Base-by-base conservation (phyloP, 2,797 vertebrate species). In the Urocyon cinereoargenteus region DNA sequence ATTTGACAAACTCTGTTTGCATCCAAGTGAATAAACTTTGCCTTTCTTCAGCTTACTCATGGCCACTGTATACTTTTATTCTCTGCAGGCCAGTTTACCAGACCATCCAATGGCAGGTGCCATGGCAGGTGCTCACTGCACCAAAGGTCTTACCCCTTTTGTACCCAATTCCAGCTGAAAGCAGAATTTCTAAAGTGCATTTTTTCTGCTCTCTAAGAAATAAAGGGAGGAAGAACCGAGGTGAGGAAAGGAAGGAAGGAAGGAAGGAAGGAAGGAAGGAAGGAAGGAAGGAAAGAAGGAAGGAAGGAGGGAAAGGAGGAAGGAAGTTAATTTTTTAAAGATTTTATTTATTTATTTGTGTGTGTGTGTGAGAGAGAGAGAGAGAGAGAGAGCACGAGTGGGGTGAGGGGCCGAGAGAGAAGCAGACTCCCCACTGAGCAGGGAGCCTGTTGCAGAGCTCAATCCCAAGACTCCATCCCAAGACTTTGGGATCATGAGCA, bases 151-250 rank as follows among this genome's bases (percentile, higher is more conserved):
- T 45, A 15, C 16, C 31, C 24, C 6, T 75, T 68, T 64, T 1
- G 8, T 2, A 31, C 8, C 19, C 31, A 70, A 57, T 75, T 81
- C 28, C 73, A 90, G 51, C 13, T 55, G 49, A 68, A 66, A 91
- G 73, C 31, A 19, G 55, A 86, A 31, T 86, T 92, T 95, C 34
- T 72, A 53, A 86, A 95, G 45, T 72, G 85, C 51, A 40, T 4
- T n/a, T 21, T 57, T 90, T 21, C 28, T 55, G 18, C 59, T 93
- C 19, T 70, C 4, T 49, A 14, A 90, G 55, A 64, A 53, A 84
- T 70, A 66, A 61, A 49, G 34, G 45, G 40, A 49, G 45, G 72
- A 75, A 49, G 72, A 75, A 49, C 1, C 8, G 8, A 49, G 26
- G 45, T 5, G 18, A 18, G 73, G 26, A 16, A 15, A 31, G 13